Conservation (phyloP, 2,113 vertebrate genomes). For the Scomber scombrus region DNA sequence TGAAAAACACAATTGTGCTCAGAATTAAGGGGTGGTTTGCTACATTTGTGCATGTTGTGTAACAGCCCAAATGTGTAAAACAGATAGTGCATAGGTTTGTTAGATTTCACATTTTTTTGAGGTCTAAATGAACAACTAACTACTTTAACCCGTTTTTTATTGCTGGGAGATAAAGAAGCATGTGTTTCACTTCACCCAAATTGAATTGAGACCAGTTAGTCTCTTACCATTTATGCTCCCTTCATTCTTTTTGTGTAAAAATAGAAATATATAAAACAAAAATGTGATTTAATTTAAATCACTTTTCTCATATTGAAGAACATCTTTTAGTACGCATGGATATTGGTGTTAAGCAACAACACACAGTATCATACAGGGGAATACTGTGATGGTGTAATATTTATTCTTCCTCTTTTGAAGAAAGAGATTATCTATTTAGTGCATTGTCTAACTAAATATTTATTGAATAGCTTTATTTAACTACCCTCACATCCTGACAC, state of each 20-base stretch:
- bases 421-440: neutral
- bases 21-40: neutral
- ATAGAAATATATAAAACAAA: no score
- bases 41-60: neutral
- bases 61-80: neutral
- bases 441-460: neutral
- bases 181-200: neutral
- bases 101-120: neutral
- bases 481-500: neutral
- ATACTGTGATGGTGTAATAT: neutral
- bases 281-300: no score
- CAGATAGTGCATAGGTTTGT: neutral
- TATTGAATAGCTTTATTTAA: constrained; percentile 10
- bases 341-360: no score
- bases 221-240: neutral
- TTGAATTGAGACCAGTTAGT: neutral
- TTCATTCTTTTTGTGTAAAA: neutral
- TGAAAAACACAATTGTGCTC: neutral
- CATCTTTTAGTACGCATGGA: no score
- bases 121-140: neutral
- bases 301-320: no score
- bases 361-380: neutral
- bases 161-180: neutral
- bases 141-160: neutral
- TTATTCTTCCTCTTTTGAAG: neutral